Conservation (phyloP, 2,888 invertebrate species). For the Nezara viridula region DNA sequence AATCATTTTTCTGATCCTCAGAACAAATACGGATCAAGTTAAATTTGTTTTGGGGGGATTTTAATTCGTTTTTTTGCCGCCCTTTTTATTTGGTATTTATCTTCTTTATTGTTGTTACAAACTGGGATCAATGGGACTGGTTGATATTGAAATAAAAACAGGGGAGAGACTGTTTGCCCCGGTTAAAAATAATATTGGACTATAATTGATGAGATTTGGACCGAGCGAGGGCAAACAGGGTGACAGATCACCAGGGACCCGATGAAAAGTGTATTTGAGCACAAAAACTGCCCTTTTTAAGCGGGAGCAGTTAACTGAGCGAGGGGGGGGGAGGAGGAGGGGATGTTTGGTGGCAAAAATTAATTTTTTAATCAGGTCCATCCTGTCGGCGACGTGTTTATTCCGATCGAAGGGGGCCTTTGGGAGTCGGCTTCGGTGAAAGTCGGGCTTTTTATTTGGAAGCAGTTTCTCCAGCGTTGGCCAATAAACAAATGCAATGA, state of each 20-base stretch:
- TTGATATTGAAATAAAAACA: constrained; percentile 52
- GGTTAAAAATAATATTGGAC: constrained; percentile 52
- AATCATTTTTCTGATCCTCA: background rate
- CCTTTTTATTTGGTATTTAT: constrained; percentile 35
- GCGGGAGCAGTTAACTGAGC: background rate
- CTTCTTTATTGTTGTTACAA: constrained; percentile 45
- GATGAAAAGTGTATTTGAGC: constrained; percentile 51
- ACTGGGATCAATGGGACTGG: constrained; percentile 29
- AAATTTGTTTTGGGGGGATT: constrained; percentile 36
- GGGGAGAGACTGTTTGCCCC: constrained; percentile 26
- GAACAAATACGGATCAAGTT: constrained; percentile 17
- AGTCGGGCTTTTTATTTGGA: no score
- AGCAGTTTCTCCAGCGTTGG: background rate
- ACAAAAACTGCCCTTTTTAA: constrained; percentile 45
- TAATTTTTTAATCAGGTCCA: constrained; percentile 49
- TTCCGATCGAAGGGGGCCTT: constrained; percentile 11
- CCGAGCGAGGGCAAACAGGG: constrained; percentile 20
- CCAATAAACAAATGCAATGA: background rate
- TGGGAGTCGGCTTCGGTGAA: background rate
- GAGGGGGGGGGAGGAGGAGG: no score
- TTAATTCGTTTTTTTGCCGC: background rate
- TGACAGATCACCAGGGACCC: constrained; percentile 47
- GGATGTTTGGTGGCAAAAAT: constrained; percentile 29
- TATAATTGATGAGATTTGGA: constrained; percentile 53
- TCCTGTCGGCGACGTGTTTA: constrained; percentile 22